Evolutionary conservation across 2,113 vertebrate genomes (phyloP), one percentile per base, ranked within the genome.

Genomic region (Cyphomyrus plagiostoma): DNA sequence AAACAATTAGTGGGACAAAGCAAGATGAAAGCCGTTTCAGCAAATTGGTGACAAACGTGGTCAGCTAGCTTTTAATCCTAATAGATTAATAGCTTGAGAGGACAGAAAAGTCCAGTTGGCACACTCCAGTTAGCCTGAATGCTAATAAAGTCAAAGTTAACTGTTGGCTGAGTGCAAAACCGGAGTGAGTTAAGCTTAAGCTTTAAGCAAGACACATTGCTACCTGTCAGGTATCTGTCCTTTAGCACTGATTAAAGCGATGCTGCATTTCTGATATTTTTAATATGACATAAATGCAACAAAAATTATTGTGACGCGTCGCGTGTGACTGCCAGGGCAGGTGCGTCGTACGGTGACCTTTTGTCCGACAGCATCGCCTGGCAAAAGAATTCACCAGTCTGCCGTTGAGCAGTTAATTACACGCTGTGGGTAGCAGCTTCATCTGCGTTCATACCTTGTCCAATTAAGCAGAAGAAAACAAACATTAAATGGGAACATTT

Each of bases 391-490:
- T n/a, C 45, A 42, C 82, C 45, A 48, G 19, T 84, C 45, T 84
- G 50, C 45, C 3, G 84, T 52, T 8, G 84, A 21, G 48, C 26
- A 5, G 84, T 86, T 86, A 86, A 86, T 86, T 86, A 86, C 50
- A 35, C 85, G 30, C 45, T 3, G 45, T 48, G 82, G 82, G 82
- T 23, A 84, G 82, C 82, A n/a, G 42, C 26, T 39, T 87, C 17
- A 8, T 39, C 30, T 2, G 3, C 4, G 1, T 30, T 50, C 85
- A 35, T 49, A 87, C 49, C 85, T 87, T 35, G 85, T 49, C 21
- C 50, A 87, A 87, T 53, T 52, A 52, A 86, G 45, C 23, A 35
- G 85, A 53, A 35, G 85, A 87, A 87, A 87, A 87, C 85, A 87
- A 87, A 87, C 85, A 87, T 53, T 87, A 53, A 52, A 87, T 49